A percentile compares a stretch with the other conserved stretches of the same genome.
Evolutionary conservation across 2,113 vertebrate genomes (phyloP).

Genomic region (Cinclus mexicanus): DNA sequence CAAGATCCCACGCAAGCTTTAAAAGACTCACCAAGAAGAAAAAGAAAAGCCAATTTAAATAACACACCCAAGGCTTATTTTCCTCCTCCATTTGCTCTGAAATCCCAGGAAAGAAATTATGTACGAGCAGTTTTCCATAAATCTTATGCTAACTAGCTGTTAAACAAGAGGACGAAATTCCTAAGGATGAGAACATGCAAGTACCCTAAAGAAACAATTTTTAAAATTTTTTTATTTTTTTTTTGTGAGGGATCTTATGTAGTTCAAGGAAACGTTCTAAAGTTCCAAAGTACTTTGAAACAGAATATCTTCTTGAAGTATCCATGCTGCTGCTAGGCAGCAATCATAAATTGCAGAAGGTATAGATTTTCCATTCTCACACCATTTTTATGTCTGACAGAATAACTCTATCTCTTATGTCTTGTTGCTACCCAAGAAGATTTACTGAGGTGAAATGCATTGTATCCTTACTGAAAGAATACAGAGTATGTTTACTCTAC

Average conservation of each 20-base stretch:
- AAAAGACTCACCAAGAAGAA: conserved; percentile 10
- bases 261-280: neutral
- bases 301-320: conserved; percentile 11
- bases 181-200: neutral
- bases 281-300: neutral
- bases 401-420: conserved; percentile 58
- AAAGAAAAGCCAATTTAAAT: conserved; percentile 5
- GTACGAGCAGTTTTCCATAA: conserved; percentile 1
- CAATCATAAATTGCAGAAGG: conserved; percentile 53
- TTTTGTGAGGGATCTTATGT: neutral
- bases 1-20: conserved; percentile 8
- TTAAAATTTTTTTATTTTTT: neutral
- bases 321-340: conserved; percentile 1
- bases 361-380: conserved; percentile 58
- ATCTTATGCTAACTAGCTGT: conserved; percentile 13
- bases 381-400: conserved; percentile 52
- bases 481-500: neutral
- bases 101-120: neutral
- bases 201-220: neutral
- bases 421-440: conserved; percentile 38
- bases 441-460: conserved; percentile 52
- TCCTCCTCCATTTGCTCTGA: conserved; percentile 20
- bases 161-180: neutral
- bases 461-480: conserved; percentile 41
- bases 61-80: neutral